Conservation (phyloP, 2,113 vertebrate genomes). For the Ophiodon elongatus region DNA sequence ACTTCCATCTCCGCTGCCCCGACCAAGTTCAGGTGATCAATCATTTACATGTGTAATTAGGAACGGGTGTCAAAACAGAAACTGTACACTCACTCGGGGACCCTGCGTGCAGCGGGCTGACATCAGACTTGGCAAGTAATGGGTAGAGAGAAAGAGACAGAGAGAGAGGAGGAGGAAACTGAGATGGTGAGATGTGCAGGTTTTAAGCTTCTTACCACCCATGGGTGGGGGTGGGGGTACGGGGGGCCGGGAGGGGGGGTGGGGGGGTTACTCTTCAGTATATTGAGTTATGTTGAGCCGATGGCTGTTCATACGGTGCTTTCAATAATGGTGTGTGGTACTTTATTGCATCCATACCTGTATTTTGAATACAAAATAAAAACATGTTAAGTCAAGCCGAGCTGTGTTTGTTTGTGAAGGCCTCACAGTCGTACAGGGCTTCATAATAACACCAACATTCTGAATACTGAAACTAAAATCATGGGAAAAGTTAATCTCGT, state of each 20-base stretch:
- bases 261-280: slow-evolving; percentile 33
- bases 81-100: slow-evolving; percentile 79
- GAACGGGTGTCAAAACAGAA: slow-evolving; percentile 87
- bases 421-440: neutral
- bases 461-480: neutral
- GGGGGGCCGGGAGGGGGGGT: too few relatives aligned
- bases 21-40: slow-evolving; percentile 83
- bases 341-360: slow-evolving; percentile 5
- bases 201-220: slow-evolving; percentile 63
- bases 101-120: slow-evolving; percentile 71
- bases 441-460: neutral
- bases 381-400: neutral
- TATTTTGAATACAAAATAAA: slow-evolving; percentile 20
- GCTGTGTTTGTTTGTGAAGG: slow-evolving; percentile 23
- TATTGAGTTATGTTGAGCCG: slow-evolving; percentile 51
- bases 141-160: slow-evolving; percentile 69
- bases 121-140: slow-evolving; percentile 81
- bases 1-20: slow-evolving; percentile 70
- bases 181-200: slow-evolving; percentile 59
- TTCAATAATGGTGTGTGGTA: slow-evolving; percentile 9
- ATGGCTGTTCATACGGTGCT: slow-evolving; percentile 17
- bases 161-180: slow-evolving; percentile 51
- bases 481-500: slow-evolving; percentile 1
- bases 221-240: too few relatives aligned
- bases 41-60: slow-evolving; percentile 88